phyloP scores from a whole-genome alignment of 2,888 invertebrate species.

The Lepidochrysops patricia region DNA sequence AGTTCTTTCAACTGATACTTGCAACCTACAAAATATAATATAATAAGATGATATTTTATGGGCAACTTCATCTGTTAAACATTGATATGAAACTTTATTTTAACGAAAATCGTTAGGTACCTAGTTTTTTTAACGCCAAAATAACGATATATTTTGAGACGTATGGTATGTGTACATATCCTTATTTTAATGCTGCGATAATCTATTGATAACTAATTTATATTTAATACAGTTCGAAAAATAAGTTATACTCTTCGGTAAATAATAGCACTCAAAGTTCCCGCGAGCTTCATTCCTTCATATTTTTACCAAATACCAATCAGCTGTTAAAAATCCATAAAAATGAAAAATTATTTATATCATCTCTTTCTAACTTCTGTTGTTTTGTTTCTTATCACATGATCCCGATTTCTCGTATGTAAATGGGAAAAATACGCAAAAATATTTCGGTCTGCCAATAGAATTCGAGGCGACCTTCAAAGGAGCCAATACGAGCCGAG shows the following conservation, averaged over 20 bases:
- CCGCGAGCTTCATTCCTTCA: background rate
- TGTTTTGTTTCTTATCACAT: slow-evolving; percentile 36
- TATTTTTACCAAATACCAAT: slow-evolving; percentile 18
- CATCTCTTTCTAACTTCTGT: slow-evolving; percentile 35
- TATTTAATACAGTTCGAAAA: slow-evolving; percentile 5
- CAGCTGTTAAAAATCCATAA: slow-evolving; percentile 30
- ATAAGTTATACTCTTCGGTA: background rate
- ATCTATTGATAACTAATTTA: background rate
- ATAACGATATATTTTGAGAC: too few relatives aligned
- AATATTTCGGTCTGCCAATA: slow-evolving; percentile 18
- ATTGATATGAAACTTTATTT: too few relatives aligned
- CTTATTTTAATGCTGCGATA: background rate
- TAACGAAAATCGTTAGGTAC: too few relatives aligned
- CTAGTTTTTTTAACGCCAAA: too few relatives aligned
- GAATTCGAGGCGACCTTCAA: slow-evolving; percentile 25
- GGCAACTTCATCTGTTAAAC: too few relatives aligned
- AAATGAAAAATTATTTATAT: slow-evolving; percentile 14
- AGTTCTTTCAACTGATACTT: too few relatives aligned
- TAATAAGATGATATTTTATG: too few relatives aligned
- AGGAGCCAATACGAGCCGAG: slow-evolving; percentile 34
- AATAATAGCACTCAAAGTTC: background rate
- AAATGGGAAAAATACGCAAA: slow-evolving; percentile 14
- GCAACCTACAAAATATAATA: too few relatives aligned
- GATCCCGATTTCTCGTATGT: slow-evolving; percentile 25
- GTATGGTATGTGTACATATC: background rate